A percentile compares a stretch with the other conserved stretches of the same genome.
Evolutionary conservation across 2,113 vertebrate species (phyloP).

Genomic region (Ophiodon elongatus): DNA sequence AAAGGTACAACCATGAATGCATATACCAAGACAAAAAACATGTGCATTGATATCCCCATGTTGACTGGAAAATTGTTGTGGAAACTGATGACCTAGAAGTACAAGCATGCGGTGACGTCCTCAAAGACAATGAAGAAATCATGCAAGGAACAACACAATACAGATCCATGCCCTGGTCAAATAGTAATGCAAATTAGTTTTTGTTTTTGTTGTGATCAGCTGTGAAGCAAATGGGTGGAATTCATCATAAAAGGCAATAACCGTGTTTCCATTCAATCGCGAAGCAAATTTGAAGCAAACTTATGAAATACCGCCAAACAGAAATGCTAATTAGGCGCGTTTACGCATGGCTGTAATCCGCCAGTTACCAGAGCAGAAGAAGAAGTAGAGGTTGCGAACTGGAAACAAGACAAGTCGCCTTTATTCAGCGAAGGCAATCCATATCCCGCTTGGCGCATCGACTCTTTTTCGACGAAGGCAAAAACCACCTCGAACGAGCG

Average conservation of each 20-base stretch:
- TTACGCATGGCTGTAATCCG: no score
- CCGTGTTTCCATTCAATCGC: neutral
- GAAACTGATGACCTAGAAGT: conserved; percentile 27
- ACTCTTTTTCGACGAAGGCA: no score
- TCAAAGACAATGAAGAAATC: conserved; percentile 36
- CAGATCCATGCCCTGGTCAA: conserved; percentile 30
- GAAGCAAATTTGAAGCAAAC: neutral
- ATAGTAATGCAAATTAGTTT: neutral
- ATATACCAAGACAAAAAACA: conserved; percentile 45
- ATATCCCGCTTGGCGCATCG: no score
- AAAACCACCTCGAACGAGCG: no score
- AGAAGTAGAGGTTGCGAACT: no score
- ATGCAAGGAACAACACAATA: conserved; percentile 64
- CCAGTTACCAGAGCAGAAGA: no score
- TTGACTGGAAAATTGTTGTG: neutral
- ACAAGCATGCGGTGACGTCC: conserved; percentile 64
- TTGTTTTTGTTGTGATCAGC: neutral
- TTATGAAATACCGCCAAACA: neutral
- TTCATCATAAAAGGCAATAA: conserved; percentile 1
- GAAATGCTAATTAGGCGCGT: neutral
- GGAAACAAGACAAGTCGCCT: no score
- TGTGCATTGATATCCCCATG: conserved; percentile 45
- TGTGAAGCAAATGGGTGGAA: neutral
- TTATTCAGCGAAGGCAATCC: no score
- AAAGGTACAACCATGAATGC: conserved; percentile 48